Evolutionary conservation across 1,140 invertebrate genomes (phyloP).

Genomic region (Copidosoma floridanum): DNA sequence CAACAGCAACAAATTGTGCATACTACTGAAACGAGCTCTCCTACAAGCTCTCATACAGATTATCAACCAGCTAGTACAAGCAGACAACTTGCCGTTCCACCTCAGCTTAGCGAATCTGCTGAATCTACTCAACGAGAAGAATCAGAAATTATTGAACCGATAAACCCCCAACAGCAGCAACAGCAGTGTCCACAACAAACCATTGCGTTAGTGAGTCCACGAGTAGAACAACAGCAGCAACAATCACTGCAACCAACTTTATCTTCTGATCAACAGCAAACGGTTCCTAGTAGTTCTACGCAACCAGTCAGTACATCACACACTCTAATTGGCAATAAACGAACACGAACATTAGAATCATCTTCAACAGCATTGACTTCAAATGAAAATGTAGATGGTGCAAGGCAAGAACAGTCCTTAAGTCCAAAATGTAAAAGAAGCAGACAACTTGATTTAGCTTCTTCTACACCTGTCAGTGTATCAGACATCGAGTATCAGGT

Average conservation of each 20-base stretch:
- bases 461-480: constrained; percentile 44
- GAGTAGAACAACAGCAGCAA: constrained; percentile 63
- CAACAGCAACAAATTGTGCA: constrained; percentile 60
- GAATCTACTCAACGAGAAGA: constrained; percentile 54
- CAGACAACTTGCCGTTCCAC: constrained; percentile 48
- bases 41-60: constrained; percentile 58
- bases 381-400: constrained; percentile 55
- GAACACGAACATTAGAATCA: constrained; percentile 60
- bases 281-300: constrained; percentile 58
- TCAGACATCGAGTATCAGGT: constrained; percentile 55
- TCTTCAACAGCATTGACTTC: constrained; percentile 56
- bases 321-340: constrained; percentile 57
- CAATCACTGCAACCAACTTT: constrained; percentile 51
- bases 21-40: constrained; percentile 57
- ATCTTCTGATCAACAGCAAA: constrained; percentile 58
- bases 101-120: constrained; percentile 50
- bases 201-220: constrained; percentile 71
- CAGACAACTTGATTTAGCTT: constrained; percentile 42
- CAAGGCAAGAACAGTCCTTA: constrained; percentile 44
- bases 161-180: constrained; percentile 40
- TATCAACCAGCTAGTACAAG: constrained; percentile 54
- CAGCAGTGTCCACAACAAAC: constrained; percentile 58
- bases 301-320: constrained; percentile 64
- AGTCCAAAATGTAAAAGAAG: constrained; percentile 50
- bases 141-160: constrained; percentile 52